Base-by-base conservation (phyloP, 2,888 invertebrate species). In the Athripsodes cinereus region DNA sequence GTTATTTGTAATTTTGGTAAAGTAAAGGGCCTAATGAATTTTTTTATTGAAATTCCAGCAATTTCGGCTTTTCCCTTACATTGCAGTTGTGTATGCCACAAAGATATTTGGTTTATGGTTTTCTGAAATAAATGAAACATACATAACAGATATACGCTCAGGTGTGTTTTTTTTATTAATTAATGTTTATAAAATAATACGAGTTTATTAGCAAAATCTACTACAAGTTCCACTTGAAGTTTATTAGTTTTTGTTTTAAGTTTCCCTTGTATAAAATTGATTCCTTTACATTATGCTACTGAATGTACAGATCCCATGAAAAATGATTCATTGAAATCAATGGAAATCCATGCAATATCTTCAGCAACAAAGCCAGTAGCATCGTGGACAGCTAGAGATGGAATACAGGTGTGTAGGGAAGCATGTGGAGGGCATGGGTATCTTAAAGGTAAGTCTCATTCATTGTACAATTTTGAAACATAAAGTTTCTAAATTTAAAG, bases 341-440 rank as follows among this genome's bases (percentile, higher is more conserved):
- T 85, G 65, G 90, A 90, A 74, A 73, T 90, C 47, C 92, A 92
- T 71, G 90, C 87, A 19, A 68, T 92, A 16, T 90, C 90, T 0
- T 88, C 87, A 0, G 86, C 87, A 1, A 75, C 79, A 1, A 92
- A 92, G 71, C 88, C 92, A 0, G 70, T 92, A 18, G 84, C 88
- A 65, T 86, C 92, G 0, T 98, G 97, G 97, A 73, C 84, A 1
- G 86, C 90, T 22, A 80, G 90, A 40, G 92, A 94, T 74, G 90
- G 86, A 18, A 89, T 96, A 62, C 96, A 96, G 75, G 92, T 94
- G 73, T 92, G 92, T 67, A 78, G 97, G 59, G 96, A 96, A 74
- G 89, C 92, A 0, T 96, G 96, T 70, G 97, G 95, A 2, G 97
- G 97, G 6, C 96, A 97, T 73, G 97, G 97, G 0, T 97, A 95